A percentile compares a stretch with the other conserved stretches of the same genome.
Conservation (phyloP, 2,797 vertebrate genomes). For the Eulemur coronatus region DNA sequence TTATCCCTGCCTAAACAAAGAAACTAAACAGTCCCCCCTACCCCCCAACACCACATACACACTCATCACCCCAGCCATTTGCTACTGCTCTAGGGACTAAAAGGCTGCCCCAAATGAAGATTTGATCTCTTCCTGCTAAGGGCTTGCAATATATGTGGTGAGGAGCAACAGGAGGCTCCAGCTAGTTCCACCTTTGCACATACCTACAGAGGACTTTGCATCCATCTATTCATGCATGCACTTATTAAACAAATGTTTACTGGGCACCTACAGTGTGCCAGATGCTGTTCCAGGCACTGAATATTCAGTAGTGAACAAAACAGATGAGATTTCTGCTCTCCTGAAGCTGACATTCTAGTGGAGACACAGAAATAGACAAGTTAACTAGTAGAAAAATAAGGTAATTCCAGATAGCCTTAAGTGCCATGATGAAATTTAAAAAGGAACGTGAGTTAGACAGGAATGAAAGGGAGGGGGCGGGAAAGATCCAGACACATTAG, state of each 20-base stretch:
- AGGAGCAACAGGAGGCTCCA: not conserved
- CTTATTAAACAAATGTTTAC: not conserved
- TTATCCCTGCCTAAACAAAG: constrained; percentile 55
- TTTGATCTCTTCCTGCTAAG: not conserved
- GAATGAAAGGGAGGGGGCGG: not conserved
- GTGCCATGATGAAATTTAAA: not conserved
- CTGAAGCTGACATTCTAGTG: not conserved
- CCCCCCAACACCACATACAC: not conserved
- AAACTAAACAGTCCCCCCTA: not conserved
- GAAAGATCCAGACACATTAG: not conserved
- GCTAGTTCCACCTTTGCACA: not conserved
- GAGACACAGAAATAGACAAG: not conserved
- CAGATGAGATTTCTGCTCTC: not conserved
- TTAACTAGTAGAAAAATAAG: not conserved
- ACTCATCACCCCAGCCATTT: not conserved
- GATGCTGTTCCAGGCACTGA: not conserved
- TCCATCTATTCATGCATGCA: not conserved
- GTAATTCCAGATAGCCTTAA: not conserved
- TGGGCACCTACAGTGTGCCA: not conserved
- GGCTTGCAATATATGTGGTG: not conserved
- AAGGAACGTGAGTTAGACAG: not conserved
- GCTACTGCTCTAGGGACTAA: not conserved
- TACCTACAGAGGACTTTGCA: not conserved
- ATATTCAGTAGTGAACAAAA: not conserved
- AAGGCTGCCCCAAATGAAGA: not conserved